These are phyloP conservation scores for Nycticorax nycticorax DNA, from an alignment of 2,113 vertebrate species.

Conservation along the genomic window DNA sequence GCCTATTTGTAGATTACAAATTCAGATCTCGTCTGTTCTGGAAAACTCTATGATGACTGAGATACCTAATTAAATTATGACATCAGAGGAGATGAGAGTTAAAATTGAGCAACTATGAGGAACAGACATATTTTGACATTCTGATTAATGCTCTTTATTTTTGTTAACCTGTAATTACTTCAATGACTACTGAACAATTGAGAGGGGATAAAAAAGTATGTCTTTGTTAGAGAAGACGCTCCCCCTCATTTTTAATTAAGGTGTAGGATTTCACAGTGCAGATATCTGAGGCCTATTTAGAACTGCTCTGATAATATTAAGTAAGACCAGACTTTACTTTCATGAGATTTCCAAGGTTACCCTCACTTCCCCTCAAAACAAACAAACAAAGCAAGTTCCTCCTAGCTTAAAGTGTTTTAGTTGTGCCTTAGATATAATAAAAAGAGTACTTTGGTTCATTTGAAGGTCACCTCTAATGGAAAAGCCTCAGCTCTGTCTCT, in stretches of 20 bases:
- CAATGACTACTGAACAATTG: not conserved
- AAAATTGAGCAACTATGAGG: not conserved
- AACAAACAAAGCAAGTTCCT: not conserved
- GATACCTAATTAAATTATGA: constrained; percentile 29
- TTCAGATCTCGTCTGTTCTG: not conserved
- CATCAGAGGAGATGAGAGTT: constrained; percentile 28
- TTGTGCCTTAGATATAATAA: not conserved
- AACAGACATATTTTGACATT: constrained; percentile 47
- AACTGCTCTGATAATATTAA: constrained; percentile 12
- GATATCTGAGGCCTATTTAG: not conserved
- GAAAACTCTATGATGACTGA: constrained; percentile 13
- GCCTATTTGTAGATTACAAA: not conserved
- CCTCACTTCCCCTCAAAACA: not conserved
- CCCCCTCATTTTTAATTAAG: constrained; percentile 5
- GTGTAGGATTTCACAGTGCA: constrained; percentile 27
- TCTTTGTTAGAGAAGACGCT: not conserved
- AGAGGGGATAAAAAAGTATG: not conserved
- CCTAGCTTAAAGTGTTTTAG: not conserved
- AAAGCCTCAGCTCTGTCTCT: not conserved
- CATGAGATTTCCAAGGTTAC: not conserved
- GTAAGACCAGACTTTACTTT: constrained; percentile 1
- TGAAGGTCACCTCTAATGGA: not conserved
- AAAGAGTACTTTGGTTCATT: not conserved
- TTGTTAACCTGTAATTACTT: constrained; percentile 27
- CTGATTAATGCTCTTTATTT: constrained; percentile 43